These are phyloP conservation scores for Apostichopus japonicus DNA, from an alignment of 35 echinoderm and acorn worm genomes.

Conservation along the genomic window DNA sequence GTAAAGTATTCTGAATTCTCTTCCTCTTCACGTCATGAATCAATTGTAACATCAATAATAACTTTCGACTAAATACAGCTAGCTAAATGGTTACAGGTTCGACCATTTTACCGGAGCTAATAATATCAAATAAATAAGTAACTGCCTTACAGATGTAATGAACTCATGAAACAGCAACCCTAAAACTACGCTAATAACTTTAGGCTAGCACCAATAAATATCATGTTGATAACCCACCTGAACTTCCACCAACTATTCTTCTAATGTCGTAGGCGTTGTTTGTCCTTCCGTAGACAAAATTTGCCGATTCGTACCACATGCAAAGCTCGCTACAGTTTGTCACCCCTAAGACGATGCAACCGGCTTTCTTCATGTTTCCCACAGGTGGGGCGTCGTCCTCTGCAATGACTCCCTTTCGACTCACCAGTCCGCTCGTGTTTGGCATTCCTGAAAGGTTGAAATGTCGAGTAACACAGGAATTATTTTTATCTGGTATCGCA, in stretches of 20 bases:
- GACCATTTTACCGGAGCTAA: too few relatives aligned
- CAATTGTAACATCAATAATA: too few relatives aligned
- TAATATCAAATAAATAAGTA: too few relatives aligned
- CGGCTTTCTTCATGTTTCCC: conserved; percentile 67
- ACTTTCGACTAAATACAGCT: too few relatives aligned
- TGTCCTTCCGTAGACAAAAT: conserved; percentile 82
- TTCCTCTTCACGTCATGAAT: too few relatives aligned
- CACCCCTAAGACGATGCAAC: conserved; percentile 79
- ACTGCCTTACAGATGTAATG: too few relatives aligned
- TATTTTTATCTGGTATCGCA: background rate
- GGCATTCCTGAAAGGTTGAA: conserved; percentile 63
- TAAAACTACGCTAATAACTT: too few relatives aligned
- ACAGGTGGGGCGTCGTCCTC: conserved; percentile 73
- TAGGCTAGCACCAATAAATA: too few relatives aligned
- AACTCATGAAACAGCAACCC: too few relatives aligned
- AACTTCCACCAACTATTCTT: conserved; percentile 94
- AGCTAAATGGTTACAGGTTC: too few relatives aligned
- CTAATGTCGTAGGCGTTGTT: conserved; percentile 88
- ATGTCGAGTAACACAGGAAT: background rate
- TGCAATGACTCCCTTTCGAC: conserved; percentile 57
- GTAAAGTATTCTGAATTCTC: too few relatives aligned
- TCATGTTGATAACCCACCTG: conserved; percentile 60
- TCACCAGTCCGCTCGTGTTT: conserved; percentile 88
- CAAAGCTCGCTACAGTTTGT: conserved; percentile 92
- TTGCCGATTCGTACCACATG: conserved; percentile 98